Evolutionary conservation across 2,888 invertebrate genomes (phyloP), one percentile per base, ranked within the genome.

Genomic region (Leptothorax acervorum): DNA sequence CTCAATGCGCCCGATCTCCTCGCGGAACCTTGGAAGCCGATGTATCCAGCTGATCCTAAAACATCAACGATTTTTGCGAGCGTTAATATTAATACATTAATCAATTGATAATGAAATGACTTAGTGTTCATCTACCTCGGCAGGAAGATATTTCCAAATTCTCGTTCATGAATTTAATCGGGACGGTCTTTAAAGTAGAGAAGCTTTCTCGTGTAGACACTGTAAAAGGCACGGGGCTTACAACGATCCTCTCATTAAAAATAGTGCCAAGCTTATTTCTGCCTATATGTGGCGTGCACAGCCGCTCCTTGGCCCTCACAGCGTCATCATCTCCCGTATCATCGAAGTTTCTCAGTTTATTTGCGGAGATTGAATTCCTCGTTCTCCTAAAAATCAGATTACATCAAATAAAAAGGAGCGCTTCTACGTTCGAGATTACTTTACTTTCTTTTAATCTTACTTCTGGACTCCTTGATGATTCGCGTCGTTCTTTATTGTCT

Each of bases 191-290:
- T 79, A 95, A 87, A 11, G 95, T 94, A n/a, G 92, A 92, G 76
- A 95, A 95, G 84, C 95, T 95, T 89, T 94, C 93, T 55, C 92
- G 91, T 2, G 93, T 94, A 6, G 93, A 93, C 35, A 93, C 88
- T 31, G 92, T 88, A 85, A 92, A 94, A 73, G 94, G 94, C 73
- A 94, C 94, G 51, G 94, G 94, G 78, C 94, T 94, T 42, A 95
- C 94, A 11, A 95, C 92, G 81, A 94, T 92, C 83, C 92, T 94
- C 83, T 95, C 93, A 51, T 93, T 94, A 82, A 95, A 95, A 73
- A 95, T 89, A 39, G 92, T 94, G 8, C 94, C 94, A 23, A 93
- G 91, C 83, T 93, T 94, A 83, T 94, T 94, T 88, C 95, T 93
- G 68, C 91, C 84, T 31, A 89, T 86, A 45, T 91, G 90, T 5